Base-by-base conservation (phyloP, 1,140 invertebrate species). In the Habropoda laboriosa region DNA sequence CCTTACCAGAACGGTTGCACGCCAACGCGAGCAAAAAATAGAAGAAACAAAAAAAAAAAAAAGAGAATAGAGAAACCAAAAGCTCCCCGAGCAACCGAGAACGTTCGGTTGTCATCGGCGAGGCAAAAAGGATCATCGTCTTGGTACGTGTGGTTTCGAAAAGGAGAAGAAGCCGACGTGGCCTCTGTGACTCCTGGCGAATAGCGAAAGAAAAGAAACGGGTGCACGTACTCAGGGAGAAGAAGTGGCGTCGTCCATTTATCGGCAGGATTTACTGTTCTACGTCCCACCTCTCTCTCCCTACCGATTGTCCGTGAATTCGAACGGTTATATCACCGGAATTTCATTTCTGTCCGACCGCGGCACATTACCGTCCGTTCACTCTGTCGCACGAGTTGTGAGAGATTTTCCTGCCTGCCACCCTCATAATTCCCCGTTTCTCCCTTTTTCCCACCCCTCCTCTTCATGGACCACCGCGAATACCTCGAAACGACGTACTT, bases 251-350 rank as follows among this genome's bases (percentile, higher is more conserved):
- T 49, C 42, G 49, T 60, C 82, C 76, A 86, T 89, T 90, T 89
- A 86, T 80, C 80, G 70, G 68, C 16, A 83, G 85, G 85, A 90
- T 90, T 90, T 89, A 89, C 83, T 67, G 83, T 51, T 35, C 45
- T 21, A 35, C 60, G 47, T 7, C 7, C 38, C n/a, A 4, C 16
- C 35, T 32, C 13, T 66, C 21, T 27, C 4, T 57, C 70, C 2
- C 58, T 55, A 77, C 79, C 85, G 75, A 88, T 86, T 89, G 84
- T 86, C 86, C 85, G 83, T 86, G 87, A 85, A 83, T 86, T 88
- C 89, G 75, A 91, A 91, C 89, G 83, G 88, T 90, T 90, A 91
- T 91, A 91, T 91, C 90, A 90, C 88, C 83, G 87, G 87, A 91
- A 91, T 91, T 92, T 92, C 90, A 92, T 91, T 91, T 92, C 89